Evolutionary conservation across 2,113 vertebrate genomes (phyloP), one percentile per base, ranked within the genome.

Genomic region (Eulacestoma nigropectus): DNA sequence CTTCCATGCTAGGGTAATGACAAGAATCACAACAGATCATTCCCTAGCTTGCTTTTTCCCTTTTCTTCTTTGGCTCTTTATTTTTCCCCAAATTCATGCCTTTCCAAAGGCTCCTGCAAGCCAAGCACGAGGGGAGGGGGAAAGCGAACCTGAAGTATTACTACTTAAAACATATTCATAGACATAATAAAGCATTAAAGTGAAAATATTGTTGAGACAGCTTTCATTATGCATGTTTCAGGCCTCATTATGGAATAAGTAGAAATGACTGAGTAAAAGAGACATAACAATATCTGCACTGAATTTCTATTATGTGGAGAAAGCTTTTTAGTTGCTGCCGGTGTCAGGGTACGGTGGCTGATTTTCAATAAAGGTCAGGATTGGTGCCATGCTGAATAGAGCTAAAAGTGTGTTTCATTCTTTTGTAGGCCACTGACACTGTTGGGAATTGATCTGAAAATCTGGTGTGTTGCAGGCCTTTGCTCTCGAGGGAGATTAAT

Each of bases 181-280:
- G 98, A 98, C 98, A 99, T 99, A 99, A 99, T 98, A 97, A 98
- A 98, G 98, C 98, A 98, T 99, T 99, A 98, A 98, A 98, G 98
- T 98, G 98, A 98, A 99, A 99, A 99, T 99, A 98, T 98, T 98
- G 98, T 98, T 98, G 98, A 98, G 99, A 98, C 99, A 98, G 99
- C 98, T 99, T 98, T 99, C 98, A 98, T 99, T 98, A 99, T 98
- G 98, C 98, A 98, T 98, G 98, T 98, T 98, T 98, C 98, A 92
- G 98, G 98, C 98, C 97, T 97, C 98, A 98, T 99, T 99, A 99
- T 97, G 96, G 98, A 97, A 97, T 99, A 99, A 99, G 98, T 98
- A 98, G 98, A 98, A 98, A 98, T 98, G 98, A 98, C 98, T 98
- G 98, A 98, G 97, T 97, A 98, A 98, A 98, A 98, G 97, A 98